These are phyloP conservation scores for Neogale vison DNA, from an alignment of 2,113 vertebrate species.

Conservation along the genomic window DNA sequence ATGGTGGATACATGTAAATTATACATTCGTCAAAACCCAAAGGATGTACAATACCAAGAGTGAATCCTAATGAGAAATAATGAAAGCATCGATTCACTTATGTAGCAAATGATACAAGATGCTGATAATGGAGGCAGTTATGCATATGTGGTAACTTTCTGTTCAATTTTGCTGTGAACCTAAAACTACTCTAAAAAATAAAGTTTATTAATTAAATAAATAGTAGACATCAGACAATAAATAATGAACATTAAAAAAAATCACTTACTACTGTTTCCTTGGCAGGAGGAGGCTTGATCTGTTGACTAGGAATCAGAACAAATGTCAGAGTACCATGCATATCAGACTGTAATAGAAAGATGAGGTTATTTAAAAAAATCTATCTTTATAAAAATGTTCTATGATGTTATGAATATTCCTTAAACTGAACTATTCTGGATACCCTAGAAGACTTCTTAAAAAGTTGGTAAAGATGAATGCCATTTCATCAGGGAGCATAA, in stretches of 20 bases:
- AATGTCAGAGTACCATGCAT: constrained; percentile 98
- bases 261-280: constrained; percentile 96
- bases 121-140: neutral
- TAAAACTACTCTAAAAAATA: constrained; percentile 1
- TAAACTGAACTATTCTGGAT: constrained; percentile 42
- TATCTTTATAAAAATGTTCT: constrained; percentile 6
- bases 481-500: constrained; percentile 15
- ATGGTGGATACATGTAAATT: neutral
- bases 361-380: constrained; percentile 13
- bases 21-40: neutral
- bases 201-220: constrained; percentile 42
- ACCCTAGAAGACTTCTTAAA: neutral
- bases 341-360: constrained; percentile 88
- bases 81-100: neutral
- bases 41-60: neutral
- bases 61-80: neutral
- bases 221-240: neutral
- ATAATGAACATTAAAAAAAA: constrained; percentile 34
- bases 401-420: constrained; percentile 18
- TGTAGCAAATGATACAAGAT: neutral
- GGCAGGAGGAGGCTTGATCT: constrained; percentile 88
- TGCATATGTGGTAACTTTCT: neutral
- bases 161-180: neutral
- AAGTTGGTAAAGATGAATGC: neutral
- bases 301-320: constrained; percentile 95